Evolutionary conservation across 2,888 invertebrate genomes (phyloP).

Genomic region (Agrochola circellaris): DNA sequence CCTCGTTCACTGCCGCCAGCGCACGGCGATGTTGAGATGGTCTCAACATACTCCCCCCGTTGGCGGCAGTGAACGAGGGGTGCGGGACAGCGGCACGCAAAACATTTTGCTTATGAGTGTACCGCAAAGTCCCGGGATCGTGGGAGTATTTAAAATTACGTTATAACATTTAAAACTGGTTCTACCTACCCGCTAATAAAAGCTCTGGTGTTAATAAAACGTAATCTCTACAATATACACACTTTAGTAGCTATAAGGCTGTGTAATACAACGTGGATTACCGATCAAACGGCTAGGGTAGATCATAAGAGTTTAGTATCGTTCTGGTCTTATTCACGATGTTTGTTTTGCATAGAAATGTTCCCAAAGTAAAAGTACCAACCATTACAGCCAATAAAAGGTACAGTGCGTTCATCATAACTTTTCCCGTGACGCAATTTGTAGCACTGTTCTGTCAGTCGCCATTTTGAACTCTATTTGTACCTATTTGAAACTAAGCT

Average conservation of each 20-base stretch:
- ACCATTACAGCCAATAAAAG: not conserved
- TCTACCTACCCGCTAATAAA: not conserved
- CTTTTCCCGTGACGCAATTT: too few species aligned
- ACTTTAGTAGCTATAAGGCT: not conserved
- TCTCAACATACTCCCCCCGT: too few species aligned
- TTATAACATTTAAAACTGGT: not conserved
- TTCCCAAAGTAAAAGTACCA: not conserved
- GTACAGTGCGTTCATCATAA: too few species aligned
- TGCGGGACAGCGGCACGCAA: too few species aligned
- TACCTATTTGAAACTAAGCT: too few species aligned
- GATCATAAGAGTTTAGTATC: constrained; percentile 7
- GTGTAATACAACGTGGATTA: not conserved
- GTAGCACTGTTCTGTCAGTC: too few species aligned
- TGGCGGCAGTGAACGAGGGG: too few species aligned
- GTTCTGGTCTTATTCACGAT: constrained; percentile 8
- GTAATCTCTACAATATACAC: constrained; percentile 11
- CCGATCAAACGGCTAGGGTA: not conserved
- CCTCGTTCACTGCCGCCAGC: too few species aligned
- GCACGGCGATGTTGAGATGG: too few species aligned
- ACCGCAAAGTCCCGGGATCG: not conserved
- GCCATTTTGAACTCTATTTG: too few species aligned
- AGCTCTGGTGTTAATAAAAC: constrained; percentile 5
- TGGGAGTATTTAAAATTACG: too few species aligned
- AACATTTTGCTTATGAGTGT: not conserved
- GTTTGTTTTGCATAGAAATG: constrained; percentile 24